Conservation (phyloP, 2,888 invertebrate species). For the Pammene fasciana region DNA sequence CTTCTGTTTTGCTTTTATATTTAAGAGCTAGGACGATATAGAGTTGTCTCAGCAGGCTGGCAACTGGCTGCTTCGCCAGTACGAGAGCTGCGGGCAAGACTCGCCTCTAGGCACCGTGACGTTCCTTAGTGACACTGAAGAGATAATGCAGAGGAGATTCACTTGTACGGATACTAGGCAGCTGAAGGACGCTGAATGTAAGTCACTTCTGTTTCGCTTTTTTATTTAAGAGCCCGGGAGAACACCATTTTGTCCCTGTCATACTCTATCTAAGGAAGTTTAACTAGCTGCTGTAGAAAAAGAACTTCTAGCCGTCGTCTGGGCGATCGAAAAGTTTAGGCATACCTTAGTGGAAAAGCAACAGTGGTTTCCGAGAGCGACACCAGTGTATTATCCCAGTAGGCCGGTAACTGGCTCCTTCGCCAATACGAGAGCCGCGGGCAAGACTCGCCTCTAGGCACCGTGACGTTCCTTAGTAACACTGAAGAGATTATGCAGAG, state of each 20-base stretch:
- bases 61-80: slow-evolving; percentile 74
- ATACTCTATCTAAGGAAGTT: slow-evolving; percentile 52
- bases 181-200: slow-evolving; percentile 65
- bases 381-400: slow-evolving; percentile 85
- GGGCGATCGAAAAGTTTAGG: slow-evolving; percentile 88
- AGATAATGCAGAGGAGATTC: slow-evolving; percentile 54
- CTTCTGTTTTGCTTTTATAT: too few relatives aligned
- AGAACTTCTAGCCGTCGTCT: slow-evolving; percentile 56
- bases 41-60: slow-evolving; percentile 95
- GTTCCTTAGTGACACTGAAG: slow-evolving; percentile 80
- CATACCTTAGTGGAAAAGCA: too few relatives aligned
- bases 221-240: too few relatives aligned
- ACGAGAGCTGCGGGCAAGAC: slow-evolving; percentile 74
- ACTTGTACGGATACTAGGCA: slow-evolving; percentile 54
- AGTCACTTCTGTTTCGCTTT: slow-evolving; percentile 47
- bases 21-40: too few relatives aligned
- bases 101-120: slow-evolving; percentile 88
- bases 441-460: slow-evolving; percentile 86
- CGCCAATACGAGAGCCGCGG: slow-evolving; percentile 84
- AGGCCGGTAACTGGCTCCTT: too few relatives aligned
- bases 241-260: too few relatives aligned
- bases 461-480: slow-evolving; percentile 86
- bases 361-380: too few relatives aligned
- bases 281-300: slow-evolving; percentile 90
- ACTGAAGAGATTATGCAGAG: slow-evolving; percentile 47